Evolutionary conservation across 2,113 vertebrate species (phyloP), one percentile per base, ranked within the genome.

Genomic region (Mionectes macconnelli): DNA sequence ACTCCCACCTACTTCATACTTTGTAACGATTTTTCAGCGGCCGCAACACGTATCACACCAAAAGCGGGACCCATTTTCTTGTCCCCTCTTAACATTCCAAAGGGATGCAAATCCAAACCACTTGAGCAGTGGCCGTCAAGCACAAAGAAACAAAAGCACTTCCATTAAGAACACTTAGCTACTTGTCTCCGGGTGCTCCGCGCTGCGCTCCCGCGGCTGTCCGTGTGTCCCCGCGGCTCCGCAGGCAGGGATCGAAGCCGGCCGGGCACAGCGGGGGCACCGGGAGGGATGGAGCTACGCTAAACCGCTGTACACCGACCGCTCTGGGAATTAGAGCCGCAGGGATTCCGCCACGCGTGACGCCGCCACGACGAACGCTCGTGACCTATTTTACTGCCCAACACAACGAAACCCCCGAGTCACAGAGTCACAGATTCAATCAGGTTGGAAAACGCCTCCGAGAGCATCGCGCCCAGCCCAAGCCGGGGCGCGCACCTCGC

Each of bases 121-220:
- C 66, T 14, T 1, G 55, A 39, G 45, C 62, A 25, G 57, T 49
- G 75, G 42, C 93, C 53, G 25, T 18, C 73, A n/a, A 42, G 80
- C 93, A 81, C 66, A 79, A 40, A 69, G 77, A 79, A 33, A 95
- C 94, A 94, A 89, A 44, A 49, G 68, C 56, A 4, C 22, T 79
- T 59, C 40, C 74, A 30, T 12, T 2, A 8, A 25, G 56, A 53
- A 4, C 78, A 50, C 55, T 23, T 8, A 1, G 72, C 56, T 28
- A 9, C 17, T 63, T 5, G 18, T 23, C 30, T 23, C 55, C 0
- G 55, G 45, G 8, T 0, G 76, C 76, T 47, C 18, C 17, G 73
- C 73, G 45, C 40, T 3, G 72, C 74, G 84, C 66, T 18, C 12
- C 77, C 15, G 77, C 30, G 52, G 5, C 60, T 16, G 33, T 33